A percentile compares a stretch with the other conserved stretches of the same genome.
These are phyloP conservation scores for Xiphydria camelus DNA, from an alignment of 2,888 invertebrate genomes.

Conservation along the genomic window DNA sequence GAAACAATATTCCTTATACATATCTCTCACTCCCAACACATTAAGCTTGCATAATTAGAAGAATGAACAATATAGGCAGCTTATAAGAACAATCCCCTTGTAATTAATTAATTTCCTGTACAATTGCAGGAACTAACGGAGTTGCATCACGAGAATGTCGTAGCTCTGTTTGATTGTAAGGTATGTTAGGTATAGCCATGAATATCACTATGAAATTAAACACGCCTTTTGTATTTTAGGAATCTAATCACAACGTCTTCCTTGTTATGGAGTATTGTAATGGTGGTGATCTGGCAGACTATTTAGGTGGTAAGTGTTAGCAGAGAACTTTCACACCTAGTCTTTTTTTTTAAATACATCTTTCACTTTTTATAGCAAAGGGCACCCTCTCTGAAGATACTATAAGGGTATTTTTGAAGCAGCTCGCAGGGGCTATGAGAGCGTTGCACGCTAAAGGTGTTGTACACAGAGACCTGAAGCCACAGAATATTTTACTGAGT, in stretches of 20 bases:
- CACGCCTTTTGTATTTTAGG: no score
- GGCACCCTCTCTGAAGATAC: conserved; percentile 97
- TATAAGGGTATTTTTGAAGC: conserved; percentile 90
- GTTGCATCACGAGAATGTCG: conserved; percentile 97
- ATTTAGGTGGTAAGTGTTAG: conserved; percentile 71
- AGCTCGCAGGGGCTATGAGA: conserved; percentile 97
- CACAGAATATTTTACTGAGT: conserved; percentile 97
- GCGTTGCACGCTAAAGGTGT: conserved; percentile 97
- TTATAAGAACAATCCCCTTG: no score
- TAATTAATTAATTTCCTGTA: no score
- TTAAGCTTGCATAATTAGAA: no score
- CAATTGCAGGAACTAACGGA: conserved; percentile 88
- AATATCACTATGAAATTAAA: no score
- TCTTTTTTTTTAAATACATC: neutral
- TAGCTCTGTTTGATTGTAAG: conserved; percentile 96
- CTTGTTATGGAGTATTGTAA: conserved; percentile 99
- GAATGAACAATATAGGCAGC: no score
- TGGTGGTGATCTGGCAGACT: conserved; percentile 98
- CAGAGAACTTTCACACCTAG: no score
- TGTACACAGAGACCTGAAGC: conserved; percentile 98
- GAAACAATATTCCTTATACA: no score
- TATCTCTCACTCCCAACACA: no score
- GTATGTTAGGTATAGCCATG: conserved; percentile 51
- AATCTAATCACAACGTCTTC: conserved; percentile 92
- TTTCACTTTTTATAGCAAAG: conserved; percentile 64